Conservation (phyloP, 2,113 vertebrate species). For the Lynx canadensis region DNA sequence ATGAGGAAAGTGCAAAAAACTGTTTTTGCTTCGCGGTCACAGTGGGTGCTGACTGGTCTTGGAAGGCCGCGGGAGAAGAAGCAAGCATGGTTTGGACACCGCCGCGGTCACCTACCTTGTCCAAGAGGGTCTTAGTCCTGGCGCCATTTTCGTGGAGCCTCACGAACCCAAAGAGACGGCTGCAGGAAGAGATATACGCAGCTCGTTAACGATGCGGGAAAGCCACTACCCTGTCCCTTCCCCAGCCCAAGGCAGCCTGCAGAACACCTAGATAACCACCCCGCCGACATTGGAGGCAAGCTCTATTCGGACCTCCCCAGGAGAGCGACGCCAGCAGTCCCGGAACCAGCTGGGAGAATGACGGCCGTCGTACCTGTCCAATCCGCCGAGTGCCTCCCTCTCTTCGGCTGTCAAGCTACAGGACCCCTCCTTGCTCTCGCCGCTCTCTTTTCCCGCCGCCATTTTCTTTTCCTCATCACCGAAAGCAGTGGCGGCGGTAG, state of each 20-base stretch:
- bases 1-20: background rate
- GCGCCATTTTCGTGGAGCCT: constrained; percentile 97
- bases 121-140: constrained; percentile 95
- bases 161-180: constrained; percentile 94
- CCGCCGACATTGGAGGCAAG: accelerated
- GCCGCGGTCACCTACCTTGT: constrained; percentile 88
- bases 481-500: constrained; percentile 81
- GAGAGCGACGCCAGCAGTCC: accelerated
- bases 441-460: constrained; percentile 93
- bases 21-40: background rate
- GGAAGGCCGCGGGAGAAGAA: accelerated
- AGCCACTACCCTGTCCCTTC: background rate
- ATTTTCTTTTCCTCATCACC: constrained; percentile 97
- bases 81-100: accelerated
- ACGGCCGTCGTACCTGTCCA: constrained; percentile 89
- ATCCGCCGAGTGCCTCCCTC: constrained; percentile 85
- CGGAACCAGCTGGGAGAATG: accelerated
- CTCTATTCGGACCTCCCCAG: accelerated
- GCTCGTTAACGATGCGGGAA: constrained; percentile 50
- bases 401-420: constrained; percentile 92
- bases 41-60: accelerated
- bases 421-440: constrained; percentile 90
- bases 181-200: constrained; percentile 77
- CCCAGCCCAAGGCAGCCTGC: background rate
- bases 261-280: background rate